Evolutionary conservation across 2,888 invertebrate genomes (phyloP).

Genomic region (Uloborus plumipes): DNA sequence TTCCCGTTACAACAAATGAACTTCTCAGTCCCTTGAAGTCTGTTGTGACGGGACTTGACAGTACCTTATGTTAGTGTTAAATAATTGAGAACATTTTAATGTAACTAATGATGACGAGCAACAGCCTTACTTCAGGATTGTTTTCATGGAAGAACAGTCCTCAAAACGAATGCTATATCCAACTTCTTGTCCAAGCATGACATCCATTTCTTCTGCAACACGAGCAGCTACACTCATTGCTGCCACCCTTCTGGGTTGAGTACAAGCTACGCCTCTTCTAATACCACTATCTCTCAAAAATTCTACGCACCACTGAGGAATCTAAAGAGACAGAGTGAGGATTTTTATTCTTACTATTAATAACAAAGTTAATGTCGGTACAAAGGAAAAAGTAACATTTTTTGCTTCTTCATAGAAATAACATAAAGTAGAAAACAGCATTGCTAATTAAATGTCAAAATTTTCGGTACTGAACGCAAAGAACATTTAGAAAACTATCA

Average conservation of each 20-base stretch:
- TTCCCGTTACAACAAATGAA: too few relatives aligned
- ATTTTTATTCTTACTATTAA: neutral
- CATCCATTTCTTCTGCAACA: slow-evolving; percentile 99
- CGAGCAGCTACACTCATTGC: slow-evolving; percentile 99
- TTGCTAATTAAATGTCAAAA: too few relatives aligned
- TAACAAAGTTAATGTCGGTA: too few relatives aligned
- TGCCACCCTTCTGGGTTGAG: slow-evolving; percentile 96
- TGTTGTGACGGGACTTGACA: too few relatives aligned
- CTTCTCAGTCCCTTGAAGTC: too few relatives aligned
- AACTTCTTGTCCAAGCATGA: slow-evolving; percentile 89
- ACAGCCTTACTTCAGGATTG: slow-evolving; percentile 84
- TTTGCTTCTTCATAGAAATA: neutral
- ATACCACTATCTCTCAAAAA: slow-evolving; percentile 76
- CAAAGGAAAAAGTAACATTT: neutral
- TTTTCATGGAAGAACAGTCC: slow-evolving; percentile 95
- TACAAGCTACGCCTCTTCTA: slow-evolving; percentile 90
- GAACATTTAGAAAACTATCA: neutral
- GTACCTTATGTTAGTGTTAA: too few relatives aligned
- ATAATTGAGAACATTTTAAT: too few relatives aligned
- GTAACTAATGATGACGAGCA: too few relatives aligned
- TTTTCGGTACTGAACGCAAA: neutral
- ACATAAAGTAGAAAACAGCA: too few relatives aligned
- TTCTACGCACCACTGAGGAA: slow-evolving; percentile 95
- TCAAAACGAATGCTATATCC: slow-evolving; percentile 99
- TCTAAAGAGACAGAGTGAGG: slow-evolving; percentile 72